Base-by-base conservation (phyloP, 2,113 vertebrate genomes). In the Grammomys surdaster region DNA sequence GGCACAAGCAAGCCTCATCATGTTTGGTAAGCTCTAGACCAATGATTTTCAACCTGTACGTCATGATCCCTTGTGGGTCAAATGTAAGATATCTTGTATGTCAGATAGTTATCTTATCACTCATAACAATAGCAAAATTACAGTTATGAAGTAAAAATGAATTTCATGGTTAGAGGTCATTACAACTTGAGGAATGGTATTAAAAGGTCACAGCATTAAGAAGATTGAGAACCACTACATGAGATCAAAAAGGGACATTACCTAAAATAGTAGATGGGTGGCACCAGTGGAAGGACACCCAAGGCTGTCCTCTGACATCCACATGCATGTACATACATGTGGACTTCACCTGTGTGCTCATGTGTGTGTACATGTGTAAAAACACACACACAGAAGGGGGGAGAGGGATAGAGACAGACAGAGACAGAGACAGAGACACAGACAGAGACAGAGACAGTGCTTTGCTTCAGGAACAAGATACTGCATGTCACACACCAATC, bases 341-440 rank as follows among this genome's bases (percentile, higher is more conserved):
- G 20, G 1, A 54, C 28, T 36, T 70, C 28, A 33, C 82, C 2
- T 67, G 40, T 36, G 26, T 4, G 16, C 22, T 17, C 43, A 65
- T 3, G 0, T 46, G 14, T 31, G 31, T 56, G 48, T 19, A 51
- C 8, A 56, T 1, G 8, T 54, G 5, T 36, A 5, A 69, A 33
- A 54, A 54, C 13, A 58, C 48, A 36, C 4, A 58, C 10, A 81
- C 19, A 24, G 4, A 51, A 2, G 10, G 51, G 51, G 51, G 51
- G 51, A 24, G 8, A 11, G 3, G 19, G 5, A 19, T 7, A 43
- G n/a, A 26, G 4, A 16, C 0, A 31, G 13, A 46, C 3, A 63
- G 36, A 43, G 54, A 81, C 33, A 58, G 4, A 81, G 9, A n/a
- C 3, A 84, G 13, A 43, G 54, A 81, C 33, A 60, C 1, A 84